These are phyloP conservation scores for Sinopyrophorus schimmeli DNA, from an alignment of 2,888 invertebrate species.

Conservation along the genomic window DNA sequence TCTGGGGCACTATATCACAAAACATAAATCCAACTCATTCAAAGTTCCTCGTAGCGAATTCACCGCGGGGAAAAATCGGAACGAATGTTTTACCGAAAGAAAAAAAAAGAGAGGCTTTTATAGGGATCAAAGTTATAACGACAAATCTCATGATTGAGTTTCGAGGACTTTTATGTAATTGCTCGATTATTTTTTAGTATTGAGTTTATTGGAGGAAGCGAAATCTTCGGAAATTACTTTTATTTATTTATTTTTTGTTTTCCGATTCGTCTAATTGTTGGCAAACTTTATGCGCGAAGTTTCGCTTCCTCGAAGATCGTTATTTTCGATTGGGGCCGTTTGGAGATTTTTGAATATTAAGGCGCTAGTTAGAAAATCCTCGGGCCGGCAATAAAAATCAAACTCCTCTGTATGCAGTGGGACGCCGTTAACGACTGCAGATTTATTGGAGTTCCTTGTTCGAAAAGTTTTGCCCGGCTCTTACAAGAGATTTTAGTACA, in stretches of 20 bases:
- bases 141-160: conserved; percentile 23
- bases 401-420: conserved; percentile 47
- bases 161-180: conserved; percentile 14
- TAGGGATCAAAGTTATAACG: conserved; percentile 22
- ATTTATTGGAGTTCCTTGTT: conserved; percentile 45
- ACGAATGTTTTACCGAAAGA: conserved; percentile 8
- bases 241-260: too few relatives aligned
- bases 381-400: conserved; percentile 34
- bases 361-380: not conserved
- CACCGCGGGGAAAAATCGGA: conserved; percentile 15
- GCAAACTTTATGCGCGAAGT: too few relatives aligned
- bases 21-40: conserved; percentile 28
- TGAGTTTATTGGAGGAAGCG: conserved; percentile 1
- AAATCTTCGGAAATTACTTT: conserved; percentile 14
- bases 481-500: conserved; percentile 25
- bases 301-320: not conserved
- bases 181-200: conserved; percentile 13
- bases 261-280: too few relatives aligned
- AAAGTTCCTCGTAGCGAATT: conserved; percentile 20
- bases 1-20: conserved; percentile 14
- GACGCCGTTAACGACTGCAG: conserved; percentile 46
- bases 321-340: not conserved
- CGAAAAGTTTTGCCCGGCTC: conserved; percentile 20
- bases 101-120: too few relatives aligned
- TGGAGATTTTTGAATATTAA: not conserved